Evolutionary conservation across 2,888 invertebrate species (phyloP).

Genomic region (Barypeithes pellucidus): DNA sequence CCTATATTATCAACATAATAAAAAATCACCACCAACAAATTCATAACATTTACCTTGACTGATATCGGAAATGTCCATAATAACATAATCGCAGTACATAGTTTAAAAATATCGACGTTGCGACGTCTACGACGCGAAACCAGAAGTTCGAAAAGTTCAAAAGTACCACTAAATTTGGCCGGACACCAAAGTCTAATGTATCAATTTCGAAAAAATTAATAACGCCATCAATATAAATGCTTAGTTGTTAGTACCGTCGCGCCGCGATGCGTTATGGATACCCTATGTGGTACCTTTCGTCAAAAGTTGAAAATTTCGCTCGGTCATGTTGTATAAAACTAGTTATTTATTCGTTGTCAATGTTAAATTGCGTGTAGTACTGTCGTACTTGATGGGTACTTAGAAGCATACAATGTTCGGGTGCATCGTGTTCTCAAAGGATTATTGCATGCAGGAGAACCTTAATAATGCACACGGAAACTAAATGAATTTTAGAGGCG

Average conservation of each 20-base stretch:
- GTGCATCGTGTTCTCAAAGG: neutral
- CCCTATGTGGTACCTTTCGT: slow-evolving; percentile 46
- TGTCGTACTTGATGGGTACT: slow-evolving; percentile 43
- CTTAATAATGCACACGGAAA: no score
- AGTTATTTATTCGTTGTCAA: slow-evolving; percentile 53
- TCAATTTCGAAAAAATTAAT: slow-evolving; percentile 45
- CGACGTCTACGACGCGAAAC: slow-evolving; percentile 24
- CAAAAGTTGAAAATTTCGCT: slow-evolving; percentile 47
- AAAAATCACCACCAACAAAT: slow-evolving; percentile 31
- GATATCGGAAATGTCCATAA: slow-evolving; percentile 60
- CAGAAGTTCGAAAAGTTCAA: slow-evolving; percentile 49
- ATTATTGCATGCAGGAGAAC: neutral
- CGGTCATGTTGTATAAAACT: slow-evolving; percentile 51
- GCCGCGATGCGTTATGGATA: slow-evolving; percentile 50
- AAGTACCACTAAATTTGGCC: slow-evolving; percentile 49
- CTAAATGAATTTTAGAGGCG: no score
- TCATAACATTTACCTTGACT: slow-evolving; percentile 58
- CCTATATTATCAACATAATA: no score
- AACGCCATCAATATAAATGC: slow-evolving; percentile 27
- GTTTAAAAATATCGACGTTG: slow-evolving; percentile 19
- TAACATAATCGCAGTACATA: slow-evolving; percentile 62
- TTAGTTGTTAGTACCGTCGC: slow-evolving; percentile 50
- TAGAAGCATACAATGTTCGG: neutral
- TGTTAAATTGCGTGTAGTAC: slow-evolving; percentile 46
- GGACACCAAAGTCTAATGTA: slow-evolving; percentile 51